Evolutionary conservation across 2,888 invertebrate genomes (phyloP), one percentile per base, ranked within the genome.

Genomic region (Sinodicranocentrus sp.): DNA sequence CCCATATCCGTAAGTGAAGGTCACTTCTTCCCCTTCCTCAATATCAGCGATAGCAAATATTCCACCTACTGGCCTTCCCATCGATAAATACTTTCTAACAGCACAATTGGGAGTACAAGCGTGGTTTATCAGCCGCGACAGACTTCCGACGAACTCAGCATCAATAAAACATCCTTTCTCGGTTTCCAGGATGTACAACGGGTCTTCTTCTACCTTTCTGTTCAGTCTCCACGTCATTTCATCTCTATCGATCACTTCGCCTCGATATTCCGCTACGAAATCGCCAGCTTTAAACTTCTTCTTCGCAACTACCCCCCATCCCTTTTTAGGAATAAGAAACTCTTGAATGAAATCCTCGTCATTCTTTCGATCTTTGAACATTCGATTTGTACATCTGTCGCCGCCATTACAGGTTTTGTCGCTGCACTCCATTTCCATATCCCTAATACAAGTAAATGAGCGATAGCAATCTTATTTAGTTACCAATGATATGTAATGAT

Each of bases 21-120:
- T 88, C 0, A 88, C 61, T 54, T 88, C 88, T 57, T 87, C 86
- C 1, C 85, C 87, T 26, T 73, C 43, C 21, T 44, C 44, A 44
- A 88, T 87, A 2, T 79, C 65, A 15, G 77, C 57, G 0, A 61
- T 59, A 0, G 88, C 87, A 75, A 88, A 88, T 8, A 88, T 80
- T 15, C 88, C 88, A 28, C 86, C 87, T 6, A 88, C 88, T 8
- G 80, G 67, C 19, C 67, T 76, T 19, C 86, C 86, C 48, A 65
- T 10, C 0, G 87, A 87, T 2, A 75, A 73, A 33, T 87, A 88
- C 57, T 87, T 87, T 28, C 87, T 65, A 5, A 83, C 82, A 10
- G 61, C 71, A 59, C 88, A 87, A 33, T 88, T 88, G 0, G 88
- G 88, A 5, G 87, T 84, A 68, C 88, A 88, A 0, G 87, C 86